Evolutionary conservation across 2,888 invertebrate species (phyloP), one percentile per base, ranked within the genome.

Genomic region (Malachius bipustulatus): DNA sequence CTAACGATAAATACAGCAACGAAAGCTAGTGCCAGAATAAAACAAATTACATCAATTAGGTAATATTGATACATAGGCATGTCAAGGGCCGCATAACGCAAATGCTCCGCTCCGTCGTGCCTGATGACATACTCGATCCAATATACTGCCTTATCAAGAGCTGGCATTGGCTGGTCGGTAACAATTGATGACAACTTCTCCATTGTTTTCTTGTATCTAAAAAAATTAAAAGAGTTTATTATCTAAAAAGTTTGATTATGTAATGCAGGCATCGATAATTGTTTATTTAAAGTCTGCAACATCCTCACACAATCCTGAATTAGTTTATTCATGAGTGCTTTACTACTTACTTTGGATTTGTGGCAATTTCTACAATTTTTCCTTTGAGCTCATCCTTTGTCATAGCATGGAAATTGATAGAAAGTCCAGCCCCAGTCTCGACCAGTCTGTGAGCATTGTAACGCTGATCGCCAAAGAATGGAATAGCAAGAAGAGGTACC

Each of bases 121-220:
- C 51, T 41, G 3, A 53, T 32, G 6, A 53, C 53, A 38, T 53
- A 53, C 38, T 53, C 51, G 16, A 52, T 52, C 51, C 51, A 51
- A 45, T 46, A 53, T 12, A 52, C 42, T 4, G 53, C 49, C 35
- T 44, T 51, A 10, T 53, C 50, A 28, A 53, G 33, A 3, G 47
- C 41, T 15, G 42, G 35, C 16, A 47, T 38, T n/a, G 47, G 49
- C 24, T 52, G 47, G 37, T 53, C 53, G 14, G 28, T 31, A 2
- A 47, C 45, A 24, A 51, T 47, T 4, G 34, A 35, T n/a, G 35
- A 30, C 12, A 48, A 35, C 30, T 44, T 45, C 12, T 40, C 31
- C 9, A 47, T 41, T 12, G 39, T 40, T 19, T 44, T 29, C 19
- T 46, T 45, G 34, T 49, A 52, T 15, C 52, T 52, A 34, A 34